Base-by-base conservation (phyloP, 2,888 invertebrate species). In the Euplexia lucipara region DNA sequence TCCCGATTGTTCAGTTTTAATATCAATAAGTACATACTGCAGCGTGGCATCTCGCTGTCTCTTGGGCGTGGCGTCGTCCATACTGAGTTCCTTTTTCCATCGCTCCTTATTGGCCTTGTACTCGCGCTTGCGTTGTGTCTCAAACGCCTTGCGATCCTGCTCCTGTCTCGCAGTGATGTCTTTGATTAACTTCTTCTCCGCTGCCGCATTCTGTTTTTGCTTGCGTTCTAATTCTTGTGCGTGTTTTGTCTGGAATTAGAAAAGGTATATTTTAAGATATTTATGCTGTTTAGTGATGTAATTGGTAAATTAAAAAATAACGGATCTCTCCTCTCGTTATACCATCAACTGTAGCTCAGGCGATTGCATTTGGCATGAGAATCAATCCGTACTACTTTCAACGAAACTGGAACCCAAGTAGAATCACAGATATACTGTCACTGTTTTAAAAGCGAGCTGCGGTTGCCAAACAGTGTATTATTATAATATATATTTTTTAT, bases 61-160 rank as follows among this genome's bases (percentile, higher is more conserved):
- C 94, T 98, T 98, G 59, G 98, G 98, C 85, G 98, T 98, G 60
- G 98, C 97, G 91, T 98, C 98, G 90, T 98, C 98, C 96, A 98
- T 97, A 49, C 98, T 98, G 76, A 99, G 96, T 89, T 98, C 98
- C 84, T 98, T 96, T 97, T 99, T 99, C 97, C 99, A 98, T 83
- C 98, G 95, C 89, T 99, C 99, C 95, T 99, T 99, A 91, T 98
- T 99, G 54, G 98, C 97, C 96, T 98, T 98, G 96, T 99, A 99
- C 94, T 99, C 99, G 92, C 98, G 98, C 95, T 99, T 99, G 95
- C 99, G 98, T 90, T 98, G 98, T 81, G 97, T 96, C 89, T 98
- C 98, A 91, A 99, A 98, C 72, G 97, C 97, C 84, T 99, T 99
- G 75, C 98, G 96, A 88, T 99, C 99, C 79, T 97, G 97, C 79